Percentiles rank a stretch among this genome's conserved stretches.
phyloP scores from a whole-genome alignment of 2,797 vertebrate genomes.

The Sternarchorhynchus goeldii region DNA sequence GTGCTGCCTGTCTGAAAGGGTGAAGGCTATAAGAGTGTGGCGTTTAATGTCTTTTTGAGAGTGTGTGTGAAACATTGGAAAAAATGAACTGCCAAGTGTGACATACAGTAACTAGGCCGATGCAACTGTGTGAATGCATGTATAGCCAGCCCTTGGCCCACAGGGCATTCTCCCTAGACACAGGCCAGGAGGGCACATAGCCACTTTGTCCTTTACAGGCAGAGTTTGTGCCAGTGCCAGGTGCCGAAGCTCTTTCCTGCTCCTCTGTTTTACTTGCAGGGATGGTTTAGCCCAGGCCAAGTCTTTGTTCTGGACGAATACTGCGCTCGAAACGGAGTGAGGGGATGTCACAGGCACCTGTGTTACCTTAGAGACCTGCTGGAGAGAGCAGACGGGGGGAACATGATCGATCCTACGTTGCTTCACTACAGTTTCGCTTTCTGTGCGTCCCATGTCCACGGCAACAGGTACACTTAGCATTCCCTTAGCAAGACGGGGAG shows the following conservation, averaged over 20 bases:
- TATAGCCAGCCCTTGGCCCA: background rate
- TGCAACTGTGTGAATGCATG: background rate
- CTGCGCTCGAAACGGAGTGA: slow-evolving; percentile 94
- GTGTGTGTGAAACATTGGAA: background rate
- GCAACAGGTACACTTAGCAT: slow-evolving; percentile 87
- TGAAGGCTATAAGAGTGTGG: background rate
- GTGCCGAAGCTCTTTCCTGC: slow-evolving; percentile 42
- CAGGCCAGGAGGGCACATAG: background rate
- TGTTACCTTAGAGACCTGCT: slow-evolving; percentile 96
- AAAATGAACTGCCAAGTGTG: too few relatives aligned
- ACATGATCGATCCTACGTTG: slow-evolving; percentile 96
- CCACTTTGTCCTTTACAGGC: slow-evolving; percentile 5
- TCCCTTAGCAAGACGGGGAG: background rate
- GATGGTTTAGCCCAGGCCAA: slow-evolving; percentile 99
- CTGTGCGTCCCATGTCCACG: slow-evolving; percentile 97
- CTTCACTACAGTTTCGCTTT: slow-evolving; percentile 99
- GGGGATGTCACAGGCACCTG: slow-evolving; percentile 97
- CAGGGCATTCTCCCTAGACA: background rate
- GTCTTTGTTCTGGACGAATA: slow-evolving; percentile 99
- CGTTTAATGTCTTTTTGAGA: background rate
- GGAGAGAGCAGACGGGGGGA: slow-evolving; percentile 92
- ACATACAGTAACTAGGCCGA: too few relatives aligned
- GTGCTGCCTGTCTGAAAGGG: too few relatives aligned
- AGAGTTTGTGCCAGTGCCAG: background rate
- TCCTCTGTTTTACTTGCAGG: slow-evolving; percentile 71